These are phyloP conservation scores for Nymphalis c-album DNA, from an alignment of 2,888 invertebrate genomes.

Conservation along the genomic window DNA sequence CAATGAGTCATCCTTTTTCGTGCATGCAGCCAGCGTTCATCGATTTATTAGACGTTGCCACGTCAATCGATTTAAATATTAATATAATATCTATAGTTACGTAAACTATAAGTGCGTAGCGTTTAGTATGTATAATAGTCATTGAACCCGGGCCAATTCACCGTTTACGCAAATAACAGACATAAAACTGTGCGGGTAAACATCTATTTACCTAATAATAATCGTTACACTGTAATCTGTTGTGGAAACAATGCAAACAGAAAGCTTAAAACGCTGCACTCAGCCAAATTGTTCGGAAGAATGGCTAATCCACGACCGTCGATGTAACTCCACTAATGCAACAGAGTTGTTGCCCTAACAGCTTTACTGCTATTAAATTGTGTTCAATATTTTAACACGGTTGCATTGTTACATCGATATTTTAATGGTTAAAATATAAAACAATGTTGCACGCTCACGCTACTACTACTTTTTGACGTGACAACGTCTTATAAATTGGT, in stretches of 20 bases:
- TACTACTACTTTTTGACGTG: no score
- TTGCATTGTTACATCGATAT: conserved; percentile 18
- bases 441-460: no score
- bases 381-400: conserved; percentile 29
- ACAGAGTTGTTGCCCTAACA: conserved; percentile 33
- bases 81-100: no score
- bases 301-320: conserved; percentile 35
- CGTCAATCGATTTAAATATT: no score
- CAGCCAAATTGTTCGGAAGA: conserved; percentile 34
- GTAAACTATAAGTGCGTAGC: background rate
- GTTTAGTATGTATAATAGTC: background rate
- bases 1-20: no score
- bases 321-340: conserved; percentile 33
- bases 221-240: conserved; percentile 15
- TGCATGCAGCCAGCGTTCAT: no score
- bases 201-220: conserved; percentile 15
- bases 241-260: conserved; percentile 19
- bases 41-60: no score
- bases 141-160: conserved; percentile 8
- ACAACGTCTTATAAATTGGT: no score
- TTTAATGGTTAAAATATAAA: conserved; percentile 6
- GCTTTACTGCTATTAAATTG: conserved; percentile 35
- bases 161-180: conserved; percentile 9
- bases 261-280: conserved; percentile 28
- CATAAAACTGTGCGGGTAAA: conserved; percentile 3